These are phyloP conservation scores for Arnoldichthys spilopterus DNA, from an alignment of 2,797 vertebrate genomes.

Conservation along the genomic window DNA sequence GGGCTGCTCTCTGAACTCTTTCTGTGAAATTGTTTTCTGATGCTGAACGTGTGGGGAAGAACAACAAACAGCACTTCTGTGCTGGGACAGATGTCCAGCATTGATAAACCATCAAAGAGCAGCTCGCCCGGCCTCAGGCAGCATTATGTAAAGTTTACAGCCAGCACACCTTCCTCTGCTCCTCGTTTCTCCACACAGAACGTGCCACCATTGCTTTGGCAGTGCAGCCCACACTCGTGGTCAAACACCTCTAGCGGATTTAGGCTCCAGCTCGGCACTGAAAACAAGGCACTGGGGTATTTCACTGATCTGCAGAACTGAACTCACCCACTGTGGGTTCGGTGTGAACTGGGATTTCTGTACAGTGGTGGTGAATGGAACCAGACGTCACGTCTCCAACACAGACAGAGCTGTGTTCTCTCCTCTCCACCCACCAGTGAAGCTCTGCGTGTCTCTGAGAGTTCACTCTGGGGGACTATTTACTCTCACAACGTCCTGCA, in stretches of 20 bases:
- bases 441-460: no score
- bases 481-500: no score
- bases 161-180: slow-evolving; percentile 42
- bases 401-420: no score
- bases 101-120: slow-evolving; percentile 73
- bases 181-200: slow-evolving; percentile 15
- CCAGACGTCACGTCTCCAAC: no score
- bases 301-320: not conserved
- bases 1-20: slow-evolving; percentile 72
- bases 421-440: no score
- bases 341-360: no score
- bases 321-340: no score
- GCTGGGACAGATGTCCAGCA: slow-evolving; percentile 80
- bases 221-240: not conserved
- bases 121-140: slow-evolving; percentile 34
- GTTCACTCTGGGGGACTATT: no score
- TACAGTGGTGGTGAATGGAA: not conserved
- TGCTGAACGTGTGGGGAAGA: slow-evolving; percentile 73
- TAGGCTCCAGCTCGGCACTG: not conserved
- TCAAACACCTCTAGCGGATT: no score
- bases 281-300: not conserved
- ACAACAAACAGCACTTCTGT: slow-evolving; percentile 77
- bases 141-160: slow-evolving; percentile 38
- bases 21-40: slow-evolving; percentile 72
- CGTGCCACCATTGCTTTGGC: slow-evolving; percentile 8